Conservation (phyloP, 2,888 invertebrate genomes). For the Matsumyia berberina region DNA sequence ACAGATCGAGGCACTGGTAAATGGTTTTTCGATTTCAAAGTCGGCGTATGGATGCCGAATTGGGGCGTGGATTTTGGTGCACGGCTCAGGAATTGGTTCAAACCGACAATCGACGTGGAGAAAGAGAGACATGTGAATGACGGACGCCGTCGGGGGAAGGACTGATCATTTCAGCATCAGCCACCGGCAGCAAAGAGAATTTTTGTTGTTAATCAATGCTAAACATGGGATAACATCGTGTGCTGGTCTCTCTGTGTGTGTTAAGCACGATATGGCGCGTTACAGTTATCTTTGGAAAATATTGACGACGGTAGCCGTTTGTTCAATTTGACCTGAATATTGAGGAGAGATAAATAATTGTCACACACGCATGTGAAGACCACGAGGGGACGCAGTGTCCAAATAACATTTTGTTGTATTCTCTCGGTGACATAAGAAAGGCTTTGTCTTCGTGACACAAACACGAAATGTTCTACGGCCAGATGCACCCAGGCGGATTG, state of each 20-base stretch:
- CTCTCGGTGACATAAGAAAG: conserved; percentile 2
- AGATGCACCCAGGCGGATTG: conserved; percentile 10
- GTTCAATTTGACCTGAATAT: conserved; percentile 41
- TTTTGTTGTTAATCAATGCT: conserved; percentile 67
- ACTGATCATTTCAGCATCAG: conserved; percentile 13
- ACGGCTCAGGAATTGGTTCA: conserved; percentile 48
- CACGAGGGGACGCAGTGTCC: not conserved
- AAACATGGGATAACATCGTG: conserved; percentile 56
- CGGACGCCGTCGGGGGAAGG: not conserved
- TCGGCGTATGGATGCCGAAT: conserved; percentile 37
- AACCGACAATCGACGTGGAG: conserved; percentile 32
- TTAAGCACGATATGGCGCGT: conserved; percentile 1
- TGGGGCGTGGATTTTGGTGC: conserved; percentile 67
- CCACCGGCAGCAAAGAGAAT: conserved; percentile 38
- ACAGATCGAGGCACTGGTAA: not conserved
- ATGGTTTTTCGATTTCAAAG: conserved; percentile 59
- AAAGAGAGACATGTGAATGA: not conserved
- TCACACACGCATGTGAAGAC: conserved; percentile 8
- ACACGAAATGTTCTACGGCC: not conserved
- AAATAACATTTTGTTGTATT: not conserved
- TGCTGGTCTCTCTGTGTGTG: conserved; percentile 4
- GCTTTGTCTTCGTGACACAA: not conserved
- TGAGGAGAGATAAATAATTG: conserved; percentile 23
- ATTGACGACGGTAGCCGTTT: conserved; percentile 32
- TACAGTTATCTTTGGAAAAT: conserved; percentile 52